Evolutionary conservation across 2,888 invertebrate species (phyloP), one percentile per base, ranked within the genome.

Genomic region (Clepsis dumicolana): DNA sequence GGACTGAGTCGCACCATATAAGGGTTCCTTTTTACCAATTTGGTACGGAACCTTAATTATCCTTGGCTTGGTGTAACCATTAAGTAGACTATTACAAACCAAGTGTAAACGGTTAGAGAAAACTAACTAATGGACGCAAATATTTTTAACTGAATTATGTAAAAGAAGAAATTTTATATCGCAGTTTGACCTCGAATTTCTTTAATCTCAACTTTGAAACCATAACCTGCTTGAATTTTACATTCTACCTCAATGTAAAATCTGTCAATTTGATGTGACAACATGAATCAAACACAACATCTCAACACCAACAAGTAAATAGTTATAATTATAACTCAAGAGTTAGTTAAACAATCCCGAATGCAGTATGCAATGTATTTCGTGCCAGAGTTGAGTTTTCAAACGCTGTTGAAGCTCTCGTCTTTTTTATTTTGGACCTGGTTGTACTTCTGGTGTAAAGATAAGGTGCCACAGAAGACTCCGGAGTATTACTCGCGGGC

Each of bases 401-500:
- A 77, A 24, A 80, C 84, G 8, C 72, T 91, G 48, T 50, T 84
- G 8, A 89, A 91, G 72, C 74, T 91, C 21, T 41, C 77, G 5
- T 91, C 93, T 1, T 91, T 92, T 64, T 44, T 89, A n/a, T 82
- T 85, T 61, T 93, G 93, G 92, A 73, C 77, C 60, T 78, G 76
- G 44, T 67, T 86, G 27, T 93, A 93, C 74, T 24, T 89, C 16
- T 75, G 77, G 67, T 82, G 80, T 41, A 68, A 77, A 1, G 68
- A 75, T 10, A 63, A 59, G 1, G 67, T 73, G 18, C 81, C 83
- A 1, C 70, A 73, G 0, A 74, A 80, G 18, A 79, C 72, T 24
- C 88, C 90, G 0, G 93, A 93, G 70, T 92, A 88, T 87, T 83
- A 83, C 69, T 88, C 89, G 0, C 78, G 93, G 24, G 73, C 79